Evolutionary conservation across 2,113 vertebrate genomes (phyloP), one percentile per base, ranked within the genome.

Genomic region (Sturnus vulgaris): DNA sequence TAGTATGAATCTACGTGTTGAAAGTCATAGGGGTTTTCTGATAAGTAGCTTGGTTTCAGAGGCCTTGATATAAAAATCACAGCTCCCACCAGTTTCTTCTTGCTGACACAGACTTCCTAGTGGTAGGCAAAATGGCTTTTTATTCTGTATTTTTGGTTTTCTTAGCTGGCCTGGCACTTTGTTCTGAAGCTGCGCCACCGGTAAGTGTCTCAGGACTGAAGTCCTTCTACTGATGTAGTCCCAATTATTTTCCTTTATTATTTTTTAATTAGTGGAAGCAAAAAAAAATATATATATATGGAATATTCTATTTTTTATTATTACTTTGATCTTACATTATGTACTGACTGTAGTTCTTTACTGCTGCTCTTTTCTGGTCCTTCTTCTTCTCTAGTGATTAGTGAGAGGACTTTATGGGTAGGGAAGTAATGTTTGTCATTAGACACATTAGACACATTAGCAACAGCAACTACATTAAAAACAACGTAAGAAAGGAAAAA

Each of bases 41-140:
- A 94, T 95, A 97, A 97, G 88, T 55, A 84, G 79, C 52, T 78
- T 82, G 42, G 61, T 82, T 92, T 88, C 79, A 88, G 56, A 82
- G 55, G 88, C 46, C 65, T 80, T 88, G 42, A 79, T 97, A 98
- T 98, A 98, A 98, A 98, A 98, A 97, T 76, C 79, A 89, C 47
- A 63, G 46, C 79, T 37, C 23, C 37, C 57, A 83, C 19, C 30
- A 15, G 21, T 86, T 84, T 70, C 66, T 68, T 59, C 75, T 49
- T 55, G 53, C 57, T 83, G 10, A 40, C 77, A 75, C 42, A 65
- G 56, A 33, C 75, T 69, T 55, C 18, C 39, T 33, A 40, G 23
- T 31, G 56, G 44, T 21, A 57, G 78, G 37, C 77, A 97, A 82
- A 91, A 98, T 98, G 98, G 91, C 95, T 86, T 94, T 97, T 64